Percentiles rank a stretch among this genome's conserved stretches.
These are phyloP conservation scores for Apotomis betuletana DNA, from an alignment of 2,888 invertebrate genomes.

Conservation along the genomic window DNA sequence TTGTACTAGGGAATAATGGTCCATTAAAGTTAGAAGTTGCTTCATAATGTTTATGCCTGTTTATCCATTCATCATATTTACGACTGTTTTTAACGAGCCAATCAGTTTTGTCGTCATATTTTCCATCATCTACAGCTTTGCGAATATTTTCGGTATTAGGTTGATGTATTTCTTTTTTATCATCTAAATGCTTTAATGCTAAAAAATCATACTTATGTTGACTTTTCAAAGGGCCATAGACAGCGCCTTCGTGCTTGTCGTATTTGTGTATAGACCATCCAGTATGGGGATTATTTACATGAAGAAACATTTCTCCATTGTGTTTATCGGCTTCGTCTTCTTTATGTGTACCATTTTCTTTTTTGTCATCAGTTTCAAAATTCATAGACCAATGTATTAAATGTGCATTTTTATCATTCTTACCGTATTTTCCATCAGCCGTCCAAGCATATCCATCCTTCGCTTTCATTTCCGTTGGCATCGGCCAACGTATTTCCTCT, in stretches of 20 bases:
- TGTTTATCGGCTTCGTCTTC: background rate
- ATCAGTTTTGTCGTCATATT: constrained; percentile 21
- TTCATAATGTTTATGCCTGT: background rate
- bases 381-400: constrained; percentile 26
- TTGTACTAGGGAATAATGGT: constrained; percentile 3
- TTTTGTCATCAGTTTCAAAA: background rate
- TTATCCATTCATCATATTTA: constrained; percentile 10
- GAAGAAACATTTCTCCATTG: constrained; percentile 21
- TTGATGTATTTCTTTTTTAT: constrained; percentile 2
- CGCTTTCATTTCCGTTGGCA: background rate
- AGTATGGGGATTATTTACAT: constrained; percentile 17
- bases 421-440: constrained; percentile 7
- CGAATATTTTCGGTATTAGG: background rate
- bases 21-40: background rate
- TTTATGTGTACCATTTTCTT: background rate
- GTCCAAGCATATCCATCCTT: background rate
- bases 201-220: constrained; percentile 1
- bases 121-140: background rate
- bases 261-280: constrained; percentile 24
- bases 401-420: background rate
- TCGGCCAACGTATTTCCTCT: background rate
- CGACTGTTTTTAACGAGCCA: constrained; percentile 8
- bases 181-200: constrained; percentile 12
- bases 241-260: constrained; percentile 12
- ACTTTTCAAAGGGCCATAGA: constrained; percentile 1